These are phyloP conservation scores for Gryon sp. DNA, from an alignment of 1,140 invertebrate genomes.

Conservation along the genomic window DNA sequence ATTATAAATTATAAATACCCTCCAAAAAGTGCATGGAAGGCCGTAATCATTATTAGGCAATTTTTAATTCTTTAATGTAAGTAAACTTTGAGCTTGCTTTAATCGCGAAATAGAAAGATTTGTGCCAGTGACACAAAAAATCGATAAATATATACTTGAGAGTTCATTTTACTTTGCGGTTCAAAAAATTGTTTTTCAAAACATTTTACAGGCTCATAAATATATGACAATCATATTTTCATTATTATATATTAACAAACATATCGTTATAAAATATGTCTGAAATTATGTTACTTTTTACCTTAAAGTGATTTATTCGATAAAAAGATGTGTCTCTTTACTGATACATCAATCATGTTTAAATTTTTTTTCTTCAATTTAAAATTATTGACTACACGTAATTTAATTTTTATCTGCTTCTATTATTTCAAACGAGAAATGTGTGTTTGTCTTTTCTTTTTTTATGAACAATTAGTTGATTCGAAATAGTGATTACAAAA, in stretches of 20 bases:
- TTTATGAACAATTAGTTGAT: not conserved
- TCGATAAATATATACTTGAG: not conserved
- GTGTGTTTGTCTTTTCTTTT: not conserved
- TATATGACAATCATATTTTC: not conserved
- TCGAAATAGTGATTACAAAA: not conserved
- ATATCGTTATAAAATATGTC: not conserved
- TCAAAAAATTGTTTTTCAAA: not conserved
- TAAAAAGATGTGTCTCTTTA: too few relatives aligned
- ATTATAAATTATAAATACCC: too few relatives aligned
- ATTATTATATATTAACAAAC: not conserved
- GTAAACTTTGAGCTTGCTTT: not conserved
- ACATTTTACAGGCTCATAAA: not conserved
- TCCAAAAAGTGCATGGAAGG: not conserved
- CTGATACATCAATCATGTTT: too few relatives aligned
- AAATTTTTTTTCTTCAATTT: too few relatives aligned
- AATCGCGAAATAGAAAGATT: not conserved
- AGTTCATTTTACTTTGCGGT: not conserved
- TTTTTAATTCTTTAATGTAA: not conserved
- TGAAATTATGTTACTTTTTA: too few relatives aligned
- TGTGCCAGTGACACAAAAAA: not conserved
- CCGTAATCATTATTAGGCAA: not conserved
- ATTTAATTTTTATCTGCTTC: too few relatives aligned
- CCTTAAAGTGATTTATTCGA: too few relatives aligned
- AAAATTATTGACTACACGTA: too few relatives aligned
- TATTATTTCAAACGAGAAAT: too few relatives aligned